Percentiles rank a stretch among this genome's conserved stretches.
Evolutionary conservation across 2,797 vertebrate genomes (phyloP).

Genomic region (Pseudochirops corinnae): DNA sequence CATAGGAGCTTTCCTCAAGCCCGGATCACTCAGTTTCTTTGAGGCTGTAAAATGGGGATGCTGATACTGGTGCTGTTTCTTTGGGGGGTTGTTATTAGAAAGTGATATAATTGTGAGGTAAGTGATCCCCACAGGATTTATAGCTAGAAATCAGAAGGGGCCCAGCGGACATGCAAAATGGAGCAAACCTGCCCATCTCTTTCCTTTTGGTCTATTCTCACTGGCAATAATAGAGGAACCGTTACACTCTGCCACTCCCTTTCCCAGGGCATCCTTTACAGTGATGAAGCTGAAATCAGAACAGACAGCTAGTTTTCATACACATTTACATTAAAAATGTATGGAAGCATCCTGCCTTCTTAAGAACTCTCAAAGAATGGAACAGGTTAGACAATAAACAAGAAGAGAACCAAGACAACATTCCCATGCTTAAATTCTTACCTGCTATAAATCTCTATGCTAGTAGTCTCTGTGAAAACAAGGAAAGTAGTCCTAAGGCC

Average conservation of each 20-base stretch:
- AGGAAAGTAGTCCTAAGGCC: not conserved
- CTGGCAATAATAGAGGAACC: not conserved
- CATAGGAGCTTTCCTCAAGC: not conserved
- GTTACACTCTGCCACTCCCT: not conserved
- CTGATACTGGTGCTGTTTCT: not conserved
- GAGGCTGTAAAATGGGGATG: not conserved
- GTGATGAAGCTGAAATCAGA: not conserved
- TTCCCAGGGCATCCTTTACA: not conserved
- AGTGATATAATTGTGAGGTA: not conserved
- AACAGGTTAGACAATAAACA: not conserved
- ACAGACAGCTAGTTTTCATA: not conserved
- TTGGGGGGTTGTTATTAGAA: not conserved
- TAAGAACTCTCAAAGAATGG: not conserved
- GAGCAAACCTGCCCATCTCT: not conserved
- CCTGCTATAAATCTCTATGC: not conserved
- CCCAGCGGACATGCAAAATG: not conserved
- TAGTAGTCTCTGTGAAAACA: not conserved
- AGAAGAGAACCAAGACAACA: not conserved
- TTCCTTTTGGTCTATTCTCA: not conserved
- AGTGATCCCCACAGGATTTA: not conserved
- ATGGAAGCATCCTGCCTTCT: not conserved
- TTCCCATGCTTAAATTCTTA: not conserved
- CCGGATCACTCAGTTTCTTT: not conserved
- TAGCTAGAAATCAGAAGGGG: not conserved
- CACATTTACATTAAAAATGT: not conserved